Percentiles rank a stretch among this genome's conserved stretches.
Evolutionary conservation across 1,140 invertebrate genomes (phyloP).

Genomic region (Nephila pilipes): DNA sequence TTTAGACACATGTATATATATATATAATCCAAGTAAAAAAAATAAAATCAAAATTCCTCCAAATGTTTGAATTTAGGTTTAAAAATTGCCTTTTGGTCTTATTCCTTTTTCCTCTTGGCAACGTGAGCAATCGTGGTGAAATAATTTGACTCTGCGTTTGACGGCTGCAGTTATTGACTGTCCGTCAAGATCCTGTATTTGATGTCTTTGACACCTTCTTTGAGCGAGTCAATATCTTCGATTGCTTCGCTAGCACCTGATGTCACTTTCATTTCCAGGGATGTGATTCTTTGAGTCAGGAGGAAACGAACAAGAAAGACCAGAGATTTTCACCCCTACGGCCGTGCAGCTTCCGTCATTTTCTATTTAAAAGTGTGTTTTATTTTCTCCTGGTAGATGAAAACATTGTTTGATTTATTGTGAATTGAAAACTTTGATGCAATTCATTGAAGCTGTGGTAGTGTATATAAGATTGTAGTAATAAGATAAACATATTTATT

Average conservation of each 20-base stretch:
- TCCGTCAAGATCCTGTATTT: constrained; percentile 26
- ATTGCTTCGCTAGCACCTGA: constrained; percentile 40
- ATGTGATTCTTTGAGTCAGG: background rate
- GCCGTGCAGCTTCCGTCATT: no score
- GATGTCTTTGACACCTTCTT: constrained; percentile 50
- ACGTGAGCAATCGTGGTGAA: constrained; percentile 35
- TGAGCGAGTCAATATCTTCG: constrained; percentile 53
- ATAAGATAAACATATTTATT: no score
- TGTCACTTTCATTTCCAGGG: constrained; percentile 26
- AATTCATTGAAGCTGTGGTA: no score
- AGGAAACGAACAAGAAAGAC: no score
- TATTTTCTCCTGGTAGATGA: no score
- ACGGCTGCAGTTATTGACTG: constrained; percentile 52
- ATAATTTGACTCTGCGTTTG: constrained; percentile 55
- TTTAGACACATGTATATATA: no score
- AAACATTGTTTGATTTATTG: no score
- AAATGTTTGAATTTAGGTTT: no score
- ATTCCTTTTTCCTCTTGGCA: background rate
- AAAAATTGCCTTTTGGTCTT: background rate
- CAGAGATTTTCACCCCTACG: background rate
- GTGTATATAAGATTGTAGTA: no score
- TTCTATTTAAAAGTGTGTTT: no score
- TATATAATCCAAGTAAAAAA: background rate
- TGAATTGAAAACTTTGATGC: no score
- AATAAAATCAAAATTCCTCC: background rate